Conservation (phyloP, 2,113 vertebrate species). For the Phalacrocorax aristotelis region DNA sequence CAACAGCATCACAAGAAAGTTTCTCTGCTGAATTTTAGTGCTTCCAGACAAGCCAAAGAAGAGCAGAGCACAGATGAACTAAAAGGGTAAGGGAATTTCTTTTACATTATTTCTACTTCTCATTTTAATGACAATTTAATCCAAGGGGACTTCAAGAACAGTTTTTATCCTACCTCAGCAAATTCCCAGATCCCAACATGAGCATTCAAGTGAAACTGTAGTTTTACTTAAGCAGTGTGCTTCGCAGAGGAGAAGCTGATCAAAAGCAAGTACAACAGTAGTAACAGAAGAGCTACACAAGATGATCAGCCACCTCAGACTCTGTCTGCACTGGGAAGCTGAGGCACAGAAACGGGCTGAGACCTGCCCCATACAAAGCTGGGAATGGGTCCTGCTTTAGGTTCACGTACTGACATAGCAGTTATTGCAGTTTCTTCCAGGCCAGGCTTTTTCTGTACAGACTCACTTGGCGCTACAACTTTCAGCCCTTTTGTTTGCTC, state of each 20-base stretch:
- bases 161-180: not conserved
- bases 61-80: not conserved
- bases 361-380: not conserved
- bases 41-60: not conserved
- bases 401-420: rapidly evolving
- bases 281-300: not conserved
- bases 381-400: not conserved
- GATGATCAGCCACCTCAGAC: not conserved
- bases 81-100: not conserved
- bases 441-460: not conserved
- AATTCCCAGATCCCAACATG: not conserved
- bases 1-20: not conserved
- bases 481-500: not conserved
- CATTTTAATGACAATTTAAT: not conserved
- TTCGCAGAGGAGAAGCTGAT: not conserved
- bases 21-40: not conserved
- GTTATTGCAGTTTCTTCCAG: not conserved
- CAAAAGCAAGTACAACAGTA: not conserved
- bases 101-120: not conserved
- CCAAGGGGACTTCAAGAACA: not conserved
- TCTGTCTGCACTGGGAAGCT: not conserved
- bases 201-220: not conserved
- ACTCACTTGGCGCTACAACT: not conserved
- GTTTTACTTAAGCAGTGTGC: not conserved
- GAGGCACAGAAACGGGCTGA: not conserved